Conservation (phyloP, 2,113 vertebrate genomes). For the Lycaon pictus region DNA sequence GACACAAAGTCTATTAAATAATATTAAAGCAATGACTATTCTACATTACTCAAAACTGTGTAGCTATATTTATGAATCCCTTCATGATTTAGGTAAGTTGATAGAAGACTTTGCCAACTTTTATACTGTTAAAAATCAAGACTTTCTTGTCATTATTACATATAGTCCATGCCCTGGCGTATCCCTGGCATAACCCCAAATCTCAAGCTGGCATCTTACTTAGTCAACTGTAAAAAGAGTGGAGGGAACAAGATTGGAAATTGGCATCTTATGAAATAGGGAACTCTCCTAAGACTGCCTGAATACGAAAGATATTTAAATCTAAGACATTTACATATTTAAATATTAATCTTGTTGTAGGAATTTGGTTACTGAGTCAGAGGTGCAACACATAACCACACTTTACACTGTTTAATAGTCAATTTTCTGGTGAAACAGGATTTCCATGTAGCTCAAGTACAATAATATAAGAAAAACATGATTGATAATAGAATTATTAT, state of each 20-base stretch:
- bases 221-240: not conserved
- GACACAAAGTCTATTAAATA: not conserved
- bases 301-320: not conserved
- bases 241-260: not conserved
- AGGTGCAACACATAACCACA: not conserved
- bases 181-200: not conserved
- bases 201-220: not conserved
- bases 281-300: not conserved
- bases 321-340: not conserved
- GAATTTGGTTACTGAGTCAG: constrained; percentile 1
- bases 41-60: not conserved
- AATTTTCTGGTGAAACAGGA: constrained; percentile 25
- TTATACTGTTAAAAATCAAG: not conserved
- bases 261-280: not conserved
- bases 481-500: not conserved
- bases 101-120: not conserved
- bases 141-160: not conserved
- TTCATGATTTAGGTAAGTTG: not conserved
- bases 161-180: not conserved
- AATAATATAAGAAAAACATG: not conserved
- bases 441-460: not conserved
- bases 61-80: not conserved
- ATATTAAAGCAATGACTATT: not conserved
- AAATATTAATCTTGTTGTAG: not conserved
- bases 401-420: not conserved